Evolutionary conservation across 2,888 invertebrate genomes (phyloP).

Genomic region (Drosophila lacicola): DNA sequence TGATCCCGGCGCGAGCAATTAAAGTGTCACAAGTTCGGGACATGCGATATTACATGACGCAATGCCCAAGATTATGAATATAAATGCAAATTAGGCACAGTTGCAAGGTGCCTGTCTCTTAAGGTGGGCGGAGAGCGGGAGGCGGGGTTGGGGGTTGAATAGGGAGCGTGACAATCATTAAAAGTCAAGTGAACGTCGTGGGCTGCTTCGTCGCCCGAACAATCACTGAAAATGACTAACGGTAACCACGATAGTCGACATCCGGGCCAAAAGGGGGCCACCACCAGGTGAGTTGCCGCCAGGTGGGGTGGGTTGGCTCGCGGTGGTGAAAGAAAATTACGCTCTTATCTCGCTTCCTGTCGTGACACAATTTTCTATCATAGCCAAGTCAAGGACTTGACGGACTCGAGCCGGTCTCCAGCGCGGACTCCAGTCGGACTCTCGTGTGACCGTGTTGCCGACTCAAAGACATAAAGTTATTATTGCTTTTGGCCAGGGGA

Average conservation of each 20-base stretch:
- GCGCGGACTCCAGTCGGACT: too few relatives aligned
- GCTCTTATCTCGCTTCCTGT: slow-evolving; percentile 85
- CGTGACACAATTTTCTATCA: slow-evolving; percentile 85
- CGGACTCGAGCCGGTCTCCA: too few relatives aligned
- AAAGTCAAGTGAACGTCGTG: slow-evolving; percentile 71
- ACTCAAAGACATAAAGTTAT: slow-evolving; percentile 75
- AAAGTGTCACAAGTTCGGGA: slow-evolving; percentile 81
- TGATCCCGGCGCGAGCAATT: slow-evolving; percentile 76
- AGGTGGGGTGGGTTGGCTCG: slow-evolving; percentile 5
- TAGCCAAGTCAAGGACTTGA: slow-evolving; percentile 58
- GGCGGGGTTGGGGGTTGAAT: slow-evolving; percentile 10
- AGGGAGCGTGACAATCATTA: slow-evolving; percentile 79
- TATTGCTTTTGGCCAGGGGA: slow-evolving; percentile 60
- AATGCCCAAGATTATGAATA: slow-evolving; percentile 80
- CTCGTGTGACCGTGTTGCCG: slow-evolving; percentile 13
- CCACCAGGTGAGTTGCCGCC: background rate
- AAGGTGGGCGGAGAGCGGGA: slow-evolving; percentile 19
- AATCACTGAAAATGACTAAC: slow-evolving; percentile 82
- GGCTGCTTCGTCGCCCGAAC: slow-evolving; percentile 60
- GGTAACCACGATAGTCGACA: slow-evolving; percentile 82
- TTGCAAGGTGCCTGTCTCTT: slow-evolving; percentile 64
- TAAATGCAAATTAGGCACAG: slow-evolving; percentile 78
- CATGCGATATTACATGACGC: slow-evolving; percentile 82
- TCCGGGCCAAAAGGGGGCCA: slow-evolving; percentile 56
- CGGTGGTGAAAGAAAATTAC: slow-evolving; percentile 81